phyloP scores from a whole-genome alignment of 2,113 vertebrate genomes.

The Holacanthus passer region DNA sequence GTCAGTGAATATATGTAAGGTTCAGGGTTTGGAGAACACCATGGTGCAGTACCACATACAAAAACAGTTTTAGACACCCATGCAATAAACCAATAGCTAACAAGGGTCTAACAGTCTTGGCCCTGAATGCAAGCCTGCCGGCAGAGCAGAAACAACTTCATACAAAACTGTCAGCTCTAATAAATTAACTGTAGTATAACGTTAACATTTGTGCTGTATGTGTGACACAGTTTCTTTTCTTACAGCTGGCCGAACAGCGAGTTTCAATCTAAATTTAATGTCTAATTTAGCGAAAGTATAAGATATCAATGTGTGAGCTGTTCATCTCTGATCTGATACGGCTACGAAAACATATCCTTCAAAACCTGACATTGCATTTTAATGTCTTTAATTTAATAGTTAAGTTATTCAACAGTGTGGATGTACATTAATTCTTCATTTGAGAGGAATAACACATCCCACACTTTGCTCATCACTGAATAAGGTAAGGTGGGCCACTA shows the following conservation, averaged over 20 bases:
- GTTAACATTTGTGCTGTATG: slow-evolving; percentile 17
- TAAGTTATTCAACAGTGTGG: not conserved
- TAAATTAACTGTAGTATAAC: slow-evolving; percentile 6
- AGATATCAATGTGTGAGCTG: not conserved
- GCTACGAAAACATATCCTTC: not conserved
- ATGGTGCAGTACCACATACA: not conserved
- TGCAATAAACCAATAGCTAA: slow-evolving; percentile 6
- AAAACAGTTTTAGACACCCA: slow-evolving; percentile 3
- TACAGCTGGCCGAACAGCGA: not conserved
- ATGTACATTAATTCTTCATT: not conserved
- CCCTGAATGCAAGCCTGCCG: slow-evolving; percentile 41
- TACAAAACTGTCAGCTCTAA: slow-evolving; percentile 22
- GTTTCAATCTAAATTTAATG: not conserved
- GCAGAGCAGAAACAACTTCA: slow-evolving; percentile 23
- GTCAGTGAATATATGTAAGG: not conserved
- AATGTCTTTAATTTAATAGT: too few species aligned
- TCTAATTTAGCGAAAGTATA: not conserved
- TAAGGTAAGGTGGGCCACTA: not conserved
- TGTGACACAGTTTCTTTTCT: not conserved
- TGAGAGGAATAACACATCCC: not conserved
- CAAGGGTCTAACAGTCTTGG: not conserved
- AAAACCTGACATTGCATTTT: not conserved
- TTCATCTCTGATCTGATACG: not conserved
- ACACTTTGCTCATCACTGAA: not conserved
- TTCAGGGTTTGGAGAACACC: slow-evolving; percentile 26